Conservation (phyloP, 2,113 vertebrate species). For the Dicentrarchus labrax region DNA sequence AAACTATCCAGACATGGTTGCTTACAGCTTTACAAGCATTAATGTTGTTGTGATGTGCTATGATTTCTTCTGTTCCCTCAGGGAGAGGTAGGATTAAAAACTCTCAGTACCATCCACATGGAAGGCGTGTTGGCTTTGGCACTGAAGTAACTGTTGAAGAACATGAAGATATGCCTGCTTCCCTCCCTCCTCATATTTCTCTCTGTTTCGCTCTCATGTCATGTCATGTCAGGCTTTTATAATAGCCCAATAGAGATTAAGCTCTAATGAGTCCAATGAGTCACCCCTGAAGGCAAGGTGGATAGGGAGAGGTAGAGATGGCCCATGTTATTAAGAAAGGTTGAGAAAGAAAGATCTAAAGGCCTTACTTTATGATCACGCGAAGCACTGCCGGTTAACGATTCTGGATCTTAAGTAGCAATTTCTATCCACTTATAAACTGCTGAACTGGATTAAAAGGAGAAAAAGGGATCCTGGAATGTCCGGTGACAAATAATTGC, state of each 20-base stretch:
- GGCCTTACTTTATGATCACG: not conserved
- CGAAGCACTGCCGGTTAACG: not conserved
- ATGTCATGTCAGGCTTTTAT: slow-evolving; percentile 50
- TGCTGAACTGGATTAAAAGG: not conserved
- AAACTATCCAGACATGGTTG: not conserved
- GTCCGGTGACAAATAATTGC: not conserved
- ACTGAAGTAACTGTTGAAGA: not conserved
- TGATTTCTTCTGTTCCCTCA: slow-evolving; percentile 31
- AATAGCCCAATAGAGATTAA: not conserved
- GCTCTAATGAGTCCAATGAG: slow-evolving; percentile 36
- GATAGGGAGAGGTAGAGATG: slow-evolving; percentile 19
- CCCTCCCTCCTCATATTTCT: slow-evolving; percentile 3
- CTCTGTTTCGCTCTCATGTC: slow-evolving; percentile 46
- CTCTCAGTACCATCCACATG: not conserved
- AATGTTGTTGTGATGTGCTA: not conserved
- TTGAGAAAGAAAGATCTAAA: not conserved
- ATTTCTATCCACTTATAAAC: not conserved
- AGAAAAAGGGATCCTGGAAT: not conserved
- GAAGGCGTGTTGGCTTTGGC: slow-evolving; percentile 61
- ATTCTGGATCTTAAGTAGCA: not conserved
- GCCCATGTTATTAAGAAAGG: not conserved
- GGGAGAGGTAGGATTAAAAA: slow-evolving; percentile 33
- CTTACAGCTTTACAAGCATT: slow-evolving; percentile 15
- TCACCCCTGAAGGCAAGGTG: slow-evolving; percentile 62
- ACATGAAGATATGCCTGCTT: slow-evolving; percentile 14